A percentile compares a stretch with the other conserved stretches of the same genome.
Conservation (phyloP, 2,888 invertebrate genomes). For the Deilephila elpenor region DNA sequence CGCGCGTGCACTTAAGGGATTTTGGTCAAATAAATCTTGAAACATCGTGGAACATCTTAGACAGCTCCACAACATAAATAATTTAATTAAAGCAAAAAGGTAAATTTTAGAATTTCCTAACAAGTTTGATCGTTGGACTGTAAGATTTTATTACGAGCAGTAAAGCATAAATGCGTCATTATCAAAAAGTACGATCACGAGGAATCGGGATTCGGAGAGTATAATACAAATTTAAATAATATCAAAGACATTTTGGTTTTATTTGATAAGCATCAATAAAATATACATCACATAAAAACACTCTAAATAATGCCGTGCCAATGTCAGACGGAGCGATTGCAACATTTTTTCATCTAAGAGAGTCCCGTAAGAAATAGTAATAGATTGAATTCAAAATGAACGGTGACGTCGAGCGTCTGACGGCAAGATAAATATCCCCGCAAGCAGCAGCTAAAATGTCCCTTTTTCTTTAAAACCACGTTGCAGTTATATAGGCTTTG, state of each 20-base stretch:
- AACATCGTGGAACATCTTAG: background rate
- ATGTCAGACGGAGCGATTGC: slow-evolving; percentile 9
- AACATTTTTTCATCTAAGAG: slow-evolving; percentile 24
- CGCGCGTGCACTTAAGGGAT: background rate
- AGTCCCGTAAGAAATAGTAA: slow-evolving; percentile 24
- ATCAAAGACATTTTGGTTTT: too few species aligned
- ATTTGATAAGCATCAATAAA: too few species aligned
- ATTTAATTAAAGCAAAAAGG: background rate
- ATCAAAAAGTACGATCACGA: too few species aligned
- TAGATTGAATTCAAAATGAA: slow-evolving; percentile 25
- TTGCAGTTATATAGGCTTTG: background rate
- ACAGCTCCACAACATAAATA: background rate
- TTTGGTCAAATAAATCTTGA: background rate
- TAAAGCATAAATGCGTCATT: too few species aligned
- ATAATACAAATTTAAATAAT: too few species aligned
- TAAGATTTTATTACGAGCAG: too few species aligned
- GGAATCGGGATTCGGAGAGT: too few species aligned
- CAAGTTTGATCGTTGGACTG: too few species aligned
- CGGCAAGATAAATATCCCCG: slow-evolving; percentile 13
- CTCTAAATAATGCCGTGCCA: slow-evolving; percentile 10
- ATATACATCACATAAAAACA: slow-evolving; percentile 5
- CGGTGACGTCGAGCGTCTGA: slow-evolving; percentile 15
- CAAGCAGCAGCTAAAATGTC: slow-evolving; percentile 4
- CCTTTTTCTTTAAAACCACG: slow-evolving; percentile 2
- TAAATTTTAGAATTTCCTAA: background rate